Base-by-base conservation (phyloP, 2,797 vertebrate species). In the Sphaeramia orbicularis region DNA sequence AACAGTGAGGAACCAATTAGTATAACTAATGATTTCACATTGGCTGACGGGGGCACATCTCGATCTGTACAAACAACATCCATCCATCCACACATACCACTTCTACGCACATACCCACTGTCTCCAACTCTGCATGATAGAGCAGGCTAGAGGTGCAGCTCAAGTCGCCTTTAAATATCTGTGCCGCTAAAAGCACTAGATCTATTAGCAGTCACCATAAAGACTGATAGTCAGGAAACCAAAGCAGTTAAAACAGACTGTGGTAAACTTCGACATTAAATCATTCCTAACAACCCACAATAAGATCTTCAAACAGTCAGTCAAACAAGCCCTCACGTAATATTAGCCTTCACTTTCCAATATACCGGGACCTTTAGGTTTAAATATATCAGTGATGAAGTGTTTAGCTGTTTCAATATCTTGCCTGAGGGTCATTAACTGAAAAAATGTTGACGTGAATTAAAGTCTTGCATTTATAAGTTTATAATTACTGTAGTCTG, bases 1-100 rank as follows among this genome's bases (percentile, higher is more conserved):
- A 62, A 73, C 72, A 74, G 76, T 67, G 48, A 71, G 69, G 74
- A 84, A 80, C 77, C 90, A 91, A 89, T 91, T 90, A 90, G 76
- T 81, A 76, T 86, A 88, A 87, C 80, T 90, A 85, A 91, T 85
- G 80, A 84, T 79, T 71, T 76, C 77, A 83, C 72, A 56, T 64
- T 67, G 71, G 87, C 80, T 86, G 91, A 91, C 72, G 47, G 78
- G 73, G 73, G 80, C 66, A 76, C 58, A 87, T 84, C 76, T 83
- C 63, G 7, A 65, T 65, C 76, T 43, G 51, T 59, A 64, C 60
- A 66, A 80, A 83, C 58, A 72, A 72, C 52, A 71, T 24, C 30
- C 36, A 79, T 80, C 72, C 52, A 71, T 24, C 30, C 36, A 79
- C 80, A 79, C 62, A 53, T 44, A 42, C 38, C 37, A 57, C 36